phyloP scores from a whole-genome alignment of 2,888 invertebrate species.

The Tetranychus piercei region DNA sequence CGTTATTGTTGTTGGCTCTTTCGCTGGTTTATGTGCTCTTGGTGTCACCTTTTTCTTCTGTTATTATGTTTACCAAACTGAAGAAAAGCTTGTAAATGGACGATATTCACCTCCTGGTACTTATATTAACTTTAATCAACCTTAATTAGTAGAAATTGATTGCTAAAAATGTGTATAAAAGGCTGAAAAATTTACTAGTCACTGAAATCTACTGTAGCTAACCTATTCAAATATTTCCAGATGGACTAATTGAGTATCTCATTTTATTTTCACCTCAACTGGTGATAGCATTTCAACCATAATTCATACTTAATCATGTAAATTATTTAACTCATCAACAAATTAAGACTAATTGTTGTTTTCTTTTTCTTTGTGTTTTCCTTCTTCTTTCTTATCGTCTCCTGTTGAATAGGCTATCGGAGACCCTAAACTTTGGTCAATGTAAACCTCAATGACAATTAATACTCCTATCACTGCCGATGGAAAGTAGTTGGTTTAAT shows the following conservation, averaged over 20 bases:
- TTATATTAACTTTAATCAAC: background rate
- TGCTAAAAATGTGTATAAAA: background rate
- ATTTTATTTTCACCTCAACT: background rate
- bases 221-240: background rate
- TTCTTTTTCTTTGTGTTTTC: background rate
- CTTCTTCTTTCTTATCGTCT: background rate
- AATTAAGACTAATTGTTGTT: background rate
- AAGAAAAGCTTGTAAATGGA: background rate
- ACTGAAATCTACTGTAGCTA: background rate
- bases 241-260: background rate
- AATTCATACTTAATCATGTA: background rate
- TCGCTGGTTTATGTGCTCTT: constrained; percentile 21
- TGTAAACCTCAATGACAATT: background rate
- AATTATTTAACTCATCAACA: background rate
- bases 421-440: background rate
- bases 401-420: background rate
- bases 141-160: background rate
- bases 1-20: constrained; percentile 20
- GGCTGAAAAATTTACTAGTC: background rate
- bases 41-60: constrained; percentile 24
- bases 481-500: too few relatives aligned
- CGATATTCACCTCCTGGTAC: background rate
- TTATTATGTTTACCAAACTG: constrained; percentile 21
- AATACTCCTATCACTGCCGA: background rate
- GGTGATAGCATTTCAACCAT: background rate